Base-by-base conservation (phyloP, 2,113 vertebrate species). In the Mastomys natalensis region DNA sequence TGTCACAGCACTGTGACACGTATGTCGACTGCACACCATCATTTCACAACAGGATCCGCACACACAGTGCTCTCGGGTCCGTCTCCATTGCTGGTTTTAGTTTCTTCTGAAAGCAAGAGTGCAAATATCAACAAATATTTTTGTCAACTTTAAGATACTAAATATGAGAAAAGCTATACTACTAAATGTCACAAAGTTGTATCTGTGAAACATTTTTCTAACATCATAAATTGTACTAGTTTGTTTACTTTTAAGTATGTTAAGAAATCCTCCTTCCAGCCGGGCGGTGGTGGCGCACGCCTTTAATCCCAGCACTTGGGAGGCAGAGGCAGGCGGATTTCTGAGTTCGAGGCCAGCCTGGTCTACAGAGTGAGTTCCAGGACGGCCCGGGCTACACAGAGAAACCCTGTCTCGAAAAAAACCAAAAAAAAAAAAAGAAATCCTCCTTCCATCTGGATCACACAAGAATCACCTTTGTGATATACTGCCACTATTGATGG, bases 11-110 rank as follows among this genome's bases (percentile, higher is more conserved):
- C 72, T 43, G n/a, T 21, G 66, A 60, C 73, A 90, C 40, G 34
- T 73, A 12, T 62, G 97, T 89, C 12, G 53, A 95, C 70, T 73
- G 64, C 92, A 13, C 81, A 97, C 94, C 97, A 94, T 99, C 98
- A 99, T 89, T 99, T 99, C 97, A 98, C 97, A 62, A 98, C 96
- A 19, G 98, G 98, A 81, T 98, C 98, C 6, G 98, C 96, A 94
- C 98, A 93, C 0, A 89, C 53, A 13, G 94, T 74, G 78, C 73
- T 66, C 40, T 97, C 62, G 0, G 98, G 74, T 51, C 98, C 93
- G 12, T 98, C 98, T 95, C 98, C 98, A 0, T 94, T 98, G 97
- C 94, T 98, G 85, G 97, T 55, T 98, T 98, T 99, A 90, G 97
- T 93, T 95, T 99, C 99, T 95, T 99, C 98, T 99, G 90, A 6